Percentiles rank a stretch among this genome's conserved stretches.
These are phyloP conservation scores for Coreoperca whiteheadi DNA, from an alignment of 2,113 vertebrate species.

Conservation along the genomic window DNA sequence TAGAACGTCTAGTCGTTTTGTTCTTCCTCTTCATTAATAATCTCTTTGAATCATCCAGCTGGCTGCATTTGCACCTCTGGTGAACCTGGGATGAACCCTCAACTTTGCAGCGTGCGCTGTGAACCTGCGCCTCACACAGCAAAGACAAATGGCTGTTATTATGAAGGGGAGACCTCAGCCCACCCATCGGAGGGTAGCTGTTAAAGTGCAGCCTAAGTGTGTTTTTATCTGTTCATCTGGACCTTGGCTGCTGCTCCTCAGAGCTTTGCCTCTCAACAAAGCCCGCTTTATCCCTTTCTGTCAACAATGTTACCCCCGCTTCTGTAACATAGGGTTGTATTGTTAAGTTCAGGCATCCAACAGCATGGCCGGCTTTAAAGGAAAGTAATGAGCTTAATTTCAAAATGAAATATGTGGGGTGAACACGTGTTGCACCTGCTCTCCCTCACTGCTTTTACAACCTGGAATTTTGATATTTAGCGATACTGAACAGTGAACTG, in stretches of 20 bases:
- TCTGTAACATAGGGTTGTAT: slow-evolving; percentile 55
- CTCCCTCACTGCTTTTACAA: slow-evolving; percentile 48
- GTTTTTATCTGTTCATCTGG: slow-evolving; percentile 79
- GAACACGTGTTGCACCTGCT: slow-evolving; percentile 52
- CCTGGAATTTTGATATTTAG: slow-evolving; percentile 48
- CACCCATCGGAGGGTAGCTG: slow-evolving; percentile 50
- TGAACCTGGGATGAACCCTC: slow-evolving; percentile 45
- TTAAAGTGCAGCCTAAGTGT: slow-evolving; percentile 61
- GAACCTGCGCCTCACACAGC: slow-evolving; percentile 1
- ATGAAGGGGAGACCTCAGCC: slow-evolving; percentile 25
- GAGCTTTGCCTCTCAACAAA: slow-evolving; percentile 69
- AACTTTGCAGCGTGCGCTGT: background rate
- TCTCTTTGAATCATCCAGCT: too few relatives aligned
- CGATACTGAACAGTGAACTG: slow-evolving; percentile 27
- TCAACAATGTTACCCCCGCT: slow-evolving; percentile 39
- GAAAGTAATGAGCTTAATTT: slow-evolving; percentile 31
- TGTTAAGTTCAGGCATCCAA: slow-evolving; percentile 51
- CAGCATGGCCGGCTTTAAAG: slow-evolving; percentile 42
- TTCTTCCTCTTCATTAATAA: too few relatives aligned
- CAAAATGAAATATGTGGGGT: slow-evolving; percentile 3
- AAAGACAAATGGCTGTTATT: slow-evolving; percentile 28
- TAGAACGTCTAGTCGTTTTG: too few relatives aligned
- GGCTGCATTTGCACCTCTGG: background rate
- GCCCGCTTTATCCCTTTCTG: slow-evolving; percentile 60
- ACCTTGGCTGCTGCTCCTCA: slow-evolving; percentile 56